These are phyloP conservation scores for Leptopilina boulardi DNA, from an alignment of 1,140 invertebrate species.

Conservation along the genomic window DNA sequence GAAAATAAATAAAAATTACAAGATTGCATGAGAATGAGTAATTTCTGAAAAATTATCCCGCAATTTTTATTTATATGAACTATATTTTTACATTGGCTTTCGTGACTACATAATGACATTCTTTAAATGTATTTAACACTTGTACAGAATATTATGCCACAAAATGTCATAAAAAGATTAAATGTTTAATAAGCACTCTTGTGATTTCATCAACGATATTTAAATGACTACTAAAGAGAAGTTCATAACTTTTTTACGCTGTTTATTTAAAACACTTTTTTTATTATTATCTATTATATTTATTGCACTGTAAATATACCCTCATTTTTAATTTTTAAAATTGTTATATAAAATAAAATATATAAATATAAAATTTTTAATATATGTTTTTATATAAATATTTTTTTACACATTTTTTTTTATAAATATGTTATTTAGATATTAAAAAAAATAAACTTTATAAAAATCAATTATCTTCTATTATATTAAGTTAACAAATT, in stretches of 20 bases:
- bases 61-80: neutral
- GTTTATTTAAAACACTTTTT: neutral
- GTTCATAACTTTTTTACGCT: neutral
- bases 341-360: no score
- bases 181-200: neutral
- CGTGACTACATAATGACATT: constrained; percentile 20
- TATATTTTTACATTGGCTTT: neutral
- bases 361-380: no score
- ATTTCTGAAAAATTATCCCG: neutral
- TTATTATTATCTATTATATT: no score
- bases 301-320: no score
- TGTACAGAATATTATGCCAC: neutral
- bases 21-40: constrained; percentile 9
- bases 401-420: no score
- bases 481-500: no score
- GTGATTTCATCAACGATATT: neutral
- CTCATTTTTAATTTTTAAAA: no score
- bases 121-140: neutral
- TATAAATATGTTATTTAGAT: no score
- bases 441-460: no score
- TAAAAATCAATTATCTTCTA: no score
- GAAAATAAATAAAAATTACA: neutral
- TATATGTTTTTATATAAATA: no score
- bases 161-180: neutral
- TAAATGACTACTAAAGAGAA: neutral